Evolutionary conservation across 2,888 invertebrate species (phyloP), one percentile per base, ranked within the genome.

Genomic region (Sclerodermus sp.): DNA sequence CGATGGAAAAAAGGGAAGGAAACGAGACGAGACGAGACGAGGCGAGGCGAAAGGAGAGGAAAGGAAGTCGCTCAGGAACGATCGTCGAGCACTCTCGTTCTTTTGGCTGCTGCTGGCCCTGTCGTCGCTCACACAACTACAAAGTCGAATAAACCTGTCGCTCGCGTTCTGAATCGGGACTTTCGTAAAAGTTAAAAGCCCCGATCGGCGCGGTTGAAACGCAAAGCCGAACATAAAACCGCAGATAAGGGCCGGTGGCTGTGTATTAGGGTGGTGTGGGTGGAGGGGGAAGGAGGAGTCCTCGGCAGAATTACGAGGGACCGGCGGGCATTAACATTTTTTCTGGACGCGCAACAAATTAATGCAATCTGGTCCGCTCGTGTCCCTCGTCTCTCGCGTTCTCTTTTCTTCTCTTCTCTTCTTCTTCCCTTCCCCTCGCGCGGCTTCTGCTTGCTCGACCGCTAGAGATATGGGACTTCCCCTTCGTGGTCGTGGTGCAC

Each of bases 211-310:
- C 53, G 62, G 63, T 58, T 54, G 60, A 67, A 68, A 67, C 70
- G 73, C 66, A 73, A 72, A 73, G 73, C 70, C 66, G 70, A 68
- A 64, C 71, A 71, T 71, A 73, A 72, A 73, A 71, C 67, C 65
- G 63, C 68, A 70, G 73, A 73, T 72, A 73, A 73, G 68, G 69
- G 68, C 67, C 66, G 67, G 67, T 64, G 69, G 58, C 51, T 45
- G 53, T 47, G 42, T n/a, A n/a, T 42, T 38, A 47, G 38, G 39
- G 31, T 51, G 34, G 52, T 43, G 54, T 42, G 38, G 50, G 48
- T 10, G 42, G 17, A 23, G 41, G 46, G 44, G 29, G 41, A 40
- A 44, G 15, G 37, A 43, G 34, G 39, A 44, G 37, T 17, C 15
- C 53, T 48, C 43, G 50, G 64, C 70, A 72, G 73, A 73, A 68